Conservation (phyloP, 2,797 vertebrate species). For the Amphiprion clarkii region DNA sequence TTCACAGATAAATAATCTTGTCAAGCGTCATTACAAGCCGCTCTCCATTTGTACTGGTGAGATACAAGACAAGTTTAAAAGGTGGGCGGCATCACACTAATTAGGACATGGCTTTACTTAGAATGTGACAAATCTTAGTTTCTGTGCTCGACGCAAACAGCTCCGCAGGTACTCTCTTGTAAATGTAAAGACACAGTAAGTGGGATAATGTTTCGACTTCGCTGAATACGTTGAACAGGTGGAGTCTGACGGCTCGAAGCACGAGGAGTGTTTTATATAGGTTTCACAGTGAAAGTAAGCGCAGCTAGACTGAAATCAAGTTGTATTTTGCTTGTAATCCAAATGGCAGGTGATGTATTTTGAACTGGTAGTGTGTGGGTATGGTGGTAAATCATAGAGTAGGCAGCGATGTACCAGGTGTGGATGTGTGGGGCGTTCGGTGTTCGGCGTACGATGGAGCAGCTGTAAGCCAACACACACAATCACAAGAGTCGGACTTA, state of each 20-base stretch:
- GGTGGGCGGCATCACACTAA: too few relatives aligned
- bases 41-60: too few relatives aligned
- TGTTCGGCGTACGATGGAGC: not conserved
- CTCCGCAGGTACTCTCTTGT: not conserved
- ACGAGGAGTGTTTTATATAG: not conserved
- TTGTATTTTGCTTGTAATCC: slow-evolving; percentile 23
- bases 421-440: slow-evolving; percentile 9
- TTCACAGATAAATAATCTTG: too few relatives aligned
- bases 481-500: slow-evolving; percentile 32
- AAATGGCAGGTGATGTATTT: slow-evolving; percentile 35
- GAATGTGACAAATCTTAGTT: not conserved
- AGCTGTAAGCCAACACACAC: slow-evolving; percentile 24
- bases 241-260: not conserved
- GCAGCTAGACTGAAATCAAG: slow-evolving; percentile 1
- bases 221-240: not conserved
- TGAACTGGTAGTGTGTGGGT: slow-evolving; percentile 5
- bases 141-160: not conserved
- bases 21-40: too few relatives aligned
- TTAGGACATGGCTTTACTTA: too few relatives aligned
- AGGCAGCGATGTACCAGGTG: slow-evolving; percentile 27
- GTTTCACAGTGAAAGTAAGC: not conserved
- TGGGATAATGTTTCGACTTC: not conserved
- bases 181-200: not conserved
- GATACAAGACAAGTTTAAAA: too few relatives aligned
- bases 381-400: slow-evolving; percentile 58